Percentiles rank a stretch among this genome's conserved stretches.
These are phyloP conservation scores for Agonum fuliginosum DNA, from an alignment of 2,888 invertebrate species.

Conservation along the genomic window DNA sequence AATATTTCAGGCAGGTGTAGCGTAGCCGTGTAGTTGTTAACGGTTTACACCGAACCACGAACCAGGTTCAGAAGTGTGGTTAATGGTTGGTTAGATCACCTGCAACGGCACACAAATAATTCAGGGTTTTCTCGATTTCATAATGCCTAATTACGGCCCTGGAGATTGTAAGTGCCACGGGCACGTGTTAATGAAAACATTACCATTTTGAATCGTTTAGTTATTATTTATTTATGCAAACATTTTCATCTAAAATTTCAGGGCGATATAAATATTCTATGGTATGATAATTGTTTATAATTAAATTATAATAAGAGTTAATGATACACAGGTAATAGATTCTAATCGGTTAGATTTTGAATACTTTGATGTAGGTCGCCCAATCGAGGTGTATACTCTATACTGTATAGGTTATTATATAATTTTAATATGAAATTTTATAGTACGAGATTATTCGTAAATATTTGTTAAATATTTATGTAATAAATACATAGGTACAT, in stretches of 20 bases:
- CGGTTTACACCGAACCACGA: neutral
- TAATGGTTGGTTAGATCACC: neutral
- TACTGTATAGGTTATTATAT: too few relatives aligned
- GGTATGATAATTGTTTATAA: constrained; percentile 29
- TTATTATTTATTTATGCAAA: constrained; percentile 39
- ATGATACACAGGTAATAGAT: neutral
- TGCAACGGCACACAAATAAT: constrained; percentile 17
- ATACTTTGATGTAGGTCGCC: neutral
- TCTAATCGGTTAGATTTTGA: neutral
- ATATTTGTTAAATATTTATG: too few relatives aligned
- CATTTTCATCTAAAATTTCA: constrained; percentile 27
- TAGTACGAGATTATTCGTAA: too few relatives aligned
- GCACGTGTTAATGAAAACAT: constrained; percentile 49
- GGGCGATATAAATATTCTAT: constrained; percentile 8
- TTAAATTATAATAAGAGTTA: constrained; percentile 16
- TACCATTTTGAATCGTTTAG: constrained; percentile 13
- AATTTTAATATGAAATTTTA: too few relatives aligned
- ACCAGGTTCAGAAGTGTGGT: neutral
- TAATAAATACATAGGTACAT: too few relatives aligned
- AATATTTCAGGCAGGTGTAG: neutral
- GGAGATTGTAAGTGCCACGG: constrained; percentile 23
- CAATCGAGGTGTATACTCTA: too few relatives aligned
- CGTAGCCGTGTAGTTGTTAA: neutral
- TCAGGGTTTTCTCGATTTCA: constrained; percentile 36
- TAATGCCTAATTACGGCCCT: constrained; percentile 37